A percentile compares a stretch with the other conserved stretches of the same genome.
These are phyloP conservation scores for Calameuta pallipes DNA, from an alignment of 2,888 invertebrate genomes.

Conservation along the genomic window DNA sequence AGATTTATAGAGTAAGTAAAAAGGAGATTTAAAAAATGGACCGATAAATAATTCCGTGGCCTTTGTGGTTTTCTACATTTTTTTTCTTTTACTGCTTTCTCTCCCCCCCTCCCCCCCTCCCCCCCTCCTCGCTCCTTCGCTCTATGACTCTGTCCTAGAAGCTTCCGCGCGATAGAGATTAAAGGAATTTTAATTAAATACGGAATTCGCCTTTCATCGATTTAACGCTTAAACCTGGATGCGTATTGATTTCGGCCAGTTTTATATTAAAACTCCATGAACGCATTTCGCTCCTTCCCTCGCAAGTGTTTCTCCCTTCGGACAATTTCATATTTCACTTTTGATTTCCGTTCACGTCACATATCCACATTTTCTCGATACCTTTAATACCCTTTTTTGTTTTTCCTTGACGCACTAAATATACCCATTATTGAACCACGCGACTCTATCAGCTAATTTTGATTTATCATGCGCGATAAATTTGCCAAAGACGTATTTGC, in stretches of 20 bases:
- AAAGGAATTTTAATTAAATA: conserved; percentile 5
- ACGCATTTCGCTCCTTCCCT: background rate
- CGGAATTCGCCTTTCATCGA: conserved; percentile 19
- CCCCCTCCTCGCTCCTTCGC: background rate
- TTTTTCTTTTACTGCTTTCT: background rate
- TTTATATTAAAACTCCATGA: background rate
- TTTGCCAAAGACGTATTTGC: background rate
- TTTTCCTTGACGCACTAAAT: background rate
- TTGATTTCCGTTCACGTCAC: background rate
- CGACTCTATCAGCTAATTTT: background rate
- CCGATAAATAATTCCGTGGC: background rate
- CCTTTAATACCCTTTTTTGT: background rate
- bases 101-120: background rate
- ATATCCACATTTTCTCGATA: too few species aligned
- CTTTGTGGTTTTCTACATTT: background rate
- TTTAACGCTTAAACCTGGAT: background rate
- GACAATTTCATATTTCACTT: background rate
- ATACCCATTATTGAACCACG: background rate
- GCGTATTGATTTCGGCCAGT: background rate
- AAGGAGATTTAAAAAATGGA: background rate
- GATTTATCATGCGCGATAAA: background rate
- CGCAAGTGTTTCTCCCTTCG: background rate
- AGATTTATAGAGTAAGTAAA: background rate
- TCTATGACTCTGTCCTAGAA: background rate
- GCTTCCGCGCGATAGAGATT: background rate